phyloP scores from a whole-genome alignment of 2,888 invertebrate species.

The Linnaemya tessellans region DNA sequence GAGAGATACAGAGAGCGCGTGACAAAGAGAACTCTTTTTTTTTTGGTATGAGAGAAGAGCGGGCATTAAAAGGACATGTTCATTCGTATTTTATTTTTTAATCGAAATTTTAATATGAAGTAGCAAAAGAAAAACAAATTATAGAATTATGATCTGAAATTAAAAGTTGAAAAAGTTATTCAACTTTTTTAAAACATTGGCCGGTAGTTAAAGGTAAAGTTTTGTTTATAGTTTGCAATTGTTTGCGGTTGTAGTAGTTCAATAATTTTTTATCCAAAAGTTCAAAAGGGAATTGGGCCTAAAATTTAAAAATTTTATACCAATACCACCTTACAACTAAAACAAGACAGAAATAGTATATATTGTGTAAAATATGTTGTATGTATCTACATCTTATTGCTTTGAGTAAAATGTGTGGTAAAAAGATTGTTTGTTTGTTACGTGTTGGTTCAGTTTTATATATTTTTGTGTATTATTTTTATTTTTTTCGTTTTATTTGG shows the following conservation, averaged over 20 bases:
- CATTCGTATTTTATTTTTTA: slow-evolving; percentile 24
- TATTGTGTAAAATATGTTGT: slow-evolving; percentile 40
- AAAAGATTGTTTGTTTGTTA: slow-evolving; percentile 57
- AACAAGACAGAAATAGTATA: slow-evolving; percentile 8
- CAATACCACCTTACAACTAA: slow-evolving; percentile 1
- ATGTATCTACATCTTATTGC: slow-evolving; percentile 79
- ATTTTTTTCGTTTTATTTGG: slow-evolving; percentile 72
- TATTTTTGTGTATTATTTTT: slow-evolving; percentile 51
- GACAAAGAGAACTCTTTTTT: slow-evolving; percentile 2
- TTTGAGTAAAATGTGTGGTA: slow-evolving; percentile 57
- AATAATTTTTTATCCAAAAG: neutral
- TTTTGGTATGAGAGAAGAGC: slow-evolving; percentile 21
- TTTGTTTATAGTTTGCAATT: slow-evolving; percentile 45
- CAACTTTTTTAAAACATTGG: slow-evolving; percentile 23
- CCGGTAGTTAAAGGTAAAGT: slow-evolving; percentile 45
- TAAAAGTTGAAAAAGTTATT: slow-evolving; percentile 59
- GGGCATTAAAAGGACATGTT: slow-evolving; percentile 46
- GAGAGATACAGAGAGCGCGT: neutral
- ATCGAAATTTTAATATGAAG: slow-evolving; percentile 40
- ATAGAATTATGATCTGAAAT: slow-evolving; percentile 46
- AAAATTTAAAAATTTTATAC: slow-evolving; percentile 13
- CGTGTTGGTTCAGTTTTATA: slow-evolving; percentile 36
- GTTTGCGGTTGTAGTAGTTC: neutral
- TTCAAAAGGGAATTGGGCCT: slow-evolving; percentile 22
- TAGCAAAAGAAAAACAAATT: slow-evolving; percentile 58